Evolutionary conservation across 2,113 vertebrate genomes (phyloP), one percentile per base, ranked within the genome.

Genomic region (Grallaria varia): DNA sequence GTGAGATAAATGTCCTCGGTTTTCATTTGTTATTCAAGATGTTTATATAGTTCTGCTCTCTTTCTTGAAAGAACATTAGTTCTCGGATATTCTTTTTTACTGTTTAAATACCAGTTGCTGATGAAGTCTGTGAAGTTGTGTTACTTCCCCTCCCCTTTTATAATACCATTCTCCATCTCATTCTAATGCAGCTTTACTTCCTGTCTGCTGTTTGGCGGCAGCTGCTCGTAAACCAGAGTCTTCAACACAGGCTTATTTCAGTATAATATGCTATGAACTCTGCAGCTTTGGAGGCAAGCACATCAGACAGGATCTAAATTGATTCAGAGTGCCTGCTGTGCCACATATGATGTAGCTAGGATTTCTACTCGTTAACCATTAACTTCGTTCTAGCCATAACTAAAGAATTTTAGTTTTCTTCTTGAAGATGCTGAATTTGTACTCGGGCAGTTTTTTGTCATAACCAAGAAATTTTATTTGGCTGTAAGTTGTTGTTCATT

Each of bases 121-220:
- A 24, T 80, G 87, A 58, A 76, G 67, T 14, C 40, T 79, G 66
- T 64, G 84, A 85, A 62, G 72, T 77, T 93, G 14, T 52, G 89
- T 80, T 63, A 40, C 45, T 96, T 81, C 85, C 75, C 67, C 42
- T 93, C 72, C 50, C 42, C 55, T 95, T 95, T 47, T n/a, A 30
- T 28, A 40, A 80, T 84, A 20, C 60, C 10, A 15, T 59, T 59
- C 84, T 94, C 53, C 50, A n/a, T 87, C 72, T 96, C 71, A 1
- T 84, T 85, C 30, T 83, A 23, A 23, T 22, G 75, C 78, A 89
- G 85, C 79, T 77, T 62, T 83, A 74, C 82, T 96, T 97, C 84
- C 95, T 96, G 93, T 74, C 82, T 89, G 91, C 73, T 93, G 42
- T 39, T 96, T 1, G 4, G 82, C 10, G 8, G 82, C 89, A 73